A percentile compares a stretch with the other conserved stretches of the same genome.
Conservation (phyloP, 2,113 vertebrate species). For the Python bivittatus region DNA sequence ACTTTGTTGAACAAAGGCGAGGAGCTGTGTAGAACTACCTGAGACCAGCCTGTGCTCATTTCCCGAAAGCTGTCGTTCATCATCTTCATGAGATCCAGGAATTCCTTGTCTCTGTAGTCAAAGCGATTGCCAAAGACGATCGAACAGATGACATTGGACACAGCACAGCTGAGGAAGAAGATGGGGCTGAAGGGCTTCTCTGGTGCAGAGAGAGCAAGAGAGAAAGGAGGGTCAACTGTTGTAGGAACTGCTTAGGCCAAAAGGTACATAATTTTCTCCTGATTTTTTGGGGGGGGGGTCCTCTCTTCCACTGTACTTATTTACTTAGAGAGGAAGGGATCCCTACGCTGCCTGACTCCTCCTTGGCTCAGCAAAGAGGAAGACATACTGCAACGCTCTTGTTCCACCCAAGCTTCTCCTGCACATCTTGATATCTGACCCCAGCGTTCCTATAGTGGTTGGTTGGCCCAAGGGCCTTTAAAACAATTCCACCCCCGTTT, state of each 20-base stretch:
- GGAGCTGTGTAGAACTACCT: slow-evolving; percentile 5
- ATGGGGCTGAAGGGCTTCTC: slow-evolving; percentile 28
- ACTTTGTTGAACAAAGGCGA: too few relatives aligned
- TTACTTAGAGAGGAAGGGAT: neutral
- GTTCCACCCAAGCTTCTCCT: neutral
- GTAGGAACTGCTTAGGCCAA: too few relatives aligned
- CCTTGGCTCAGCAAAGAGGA: neutral
- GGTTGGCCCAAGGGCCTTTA: neutral
- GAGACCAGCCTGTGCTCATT: slow-evolving; percentile 30
- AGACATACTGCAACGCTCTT: too few relatives aligned
- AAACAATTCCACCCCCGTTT: accelerated
- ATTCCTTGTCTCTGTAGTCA: slow-evolving; percentile 34
- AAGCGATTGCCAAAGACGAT: slow-evolving; percentile 45
- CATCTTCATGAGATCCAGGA: slow-evolving; percentile 23
- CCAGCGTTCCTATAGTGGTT: neutral
- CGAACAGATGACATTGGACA: slow-evolving; percentile 51
- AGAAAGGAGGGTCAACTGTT: neutral
- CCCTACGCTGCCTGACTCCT: neutral
- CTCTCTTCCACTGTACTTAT: neutral
- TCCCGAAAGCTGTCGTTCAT: slow-evolving; percentile 1
- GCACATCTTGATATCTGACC: neutral
- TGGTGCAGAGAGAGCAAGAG: neutral
- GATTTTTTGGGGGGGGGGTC: neutral
- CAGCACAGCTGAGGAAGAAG: slow-evolving; percentile 6
- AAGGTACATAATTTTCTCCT: neutral